These are phyloP conservation scores for Drosophila multiciliata DNA, from an alignment of 2,888 invertebrate species.

Conservation along the genomic window DNA sequence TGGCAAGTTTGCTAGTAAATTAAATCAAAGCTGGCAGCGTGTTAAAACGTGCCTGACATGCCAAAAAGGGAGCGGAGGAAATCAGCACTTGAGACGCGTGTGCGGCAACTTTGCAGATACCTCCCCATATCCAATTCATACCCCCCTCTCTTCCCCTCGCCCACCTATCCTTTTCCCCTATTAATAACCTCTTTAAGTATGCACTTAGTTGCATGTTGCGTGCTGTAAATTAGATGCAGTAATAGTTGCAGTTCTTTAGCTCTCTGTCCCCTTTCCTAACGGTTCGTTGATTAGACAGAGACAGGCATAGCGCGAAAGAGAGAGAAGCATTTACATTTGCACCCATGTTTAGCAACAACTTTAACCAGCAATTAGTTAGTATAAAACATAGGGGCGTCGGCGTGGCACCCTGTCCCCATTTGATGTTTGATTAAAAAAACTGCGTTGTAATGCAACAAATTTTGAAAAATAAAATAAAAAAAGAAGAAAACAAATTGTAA, in stretches of 20 bases:
- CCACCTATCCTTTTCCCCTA: neutral
- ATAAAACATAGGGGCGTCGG: conserved; percentile 41
- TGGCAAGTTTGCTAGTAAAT: conserved; percentile 73
- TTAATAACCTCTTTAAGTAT: conserved; percentile 29
- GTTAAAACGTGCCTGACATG: conserved; percentile 80
- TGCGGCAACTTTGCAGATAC: conserved; percentile 25
- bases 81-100: conserved; percentile 77
- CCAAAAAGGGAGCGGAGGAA: conserved; percentile 62
- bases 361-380: conserved; percentile 50
- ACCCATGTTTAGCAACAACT: conserved; percentile 60
- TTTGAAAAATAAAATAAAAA: neutral
- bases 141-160: neutral
- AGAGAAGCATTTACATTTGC: conserved; percentile 32
- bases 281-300: conserved; percentile 31
- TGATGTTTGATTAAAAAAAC: neutral
- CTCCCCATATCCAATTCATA: no score
- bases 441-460: conserved; percentile 27
- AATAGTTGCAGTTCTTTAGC: conserved; percentile 24
- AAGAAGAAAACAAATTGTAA: neutral
- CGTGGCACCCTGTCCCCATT: conserved; percentile 47
- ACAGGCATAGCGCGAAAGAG: neutral
- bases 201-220: conserved; percentile 66
- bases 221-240: conserved; percentile 69
- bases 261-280: conserved; percentile 53
- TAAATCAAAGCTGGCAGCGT: conserved; percentile 81